These are phyloP conservation scores for Enteromius radiatus DNA, from an alignment of 2,797 vertebrate genomes.

Conservation along the genomic window DNA sequence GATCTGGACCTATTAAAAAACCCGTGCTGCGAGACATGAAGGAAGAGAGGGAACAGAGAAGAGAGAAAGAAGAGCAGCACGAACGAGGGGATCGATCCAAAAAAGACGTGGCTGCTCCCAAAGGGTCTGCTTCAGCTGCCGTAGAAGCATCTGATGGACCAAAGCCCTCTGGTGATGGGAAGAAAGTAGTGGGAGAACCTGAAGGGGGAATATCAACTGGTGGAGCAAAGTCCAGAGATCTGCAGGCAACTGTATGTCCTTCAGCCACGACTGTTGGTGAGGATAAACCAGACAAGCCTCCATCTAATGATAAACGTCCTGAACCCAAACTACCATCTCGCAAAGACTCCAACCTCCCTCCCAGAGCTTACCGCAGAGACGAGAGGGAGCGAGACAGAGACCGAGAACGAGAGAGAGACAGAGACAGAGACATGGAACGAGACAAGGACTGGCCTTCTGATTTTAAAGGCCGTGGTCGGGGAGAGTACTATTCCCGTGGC, in stretches of 20 bases:
- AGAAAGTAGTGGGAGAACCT: conserved; percentile 73
- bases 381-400: conserved; percentile 88
- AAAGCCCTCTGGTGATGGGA: conserved; percentile 75
- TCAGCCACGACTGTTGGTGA: conserved; percentile 82
- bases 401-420: conserved; percentile 78
- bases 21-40: conserved; percentile 98
- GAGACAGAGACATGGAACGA: conserved; percentile 57
- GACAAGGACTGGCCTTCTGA: conserved; percentile 90
- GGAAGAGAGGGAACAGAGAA: conserved; percentile 93
- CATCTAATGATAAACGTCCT: conserved; percentile 80
- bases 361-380: conserved; percentile 89
- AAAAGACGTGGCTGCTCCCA: conserved; percentile 69
- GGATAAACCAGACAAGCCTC: conserved; percentile 85
- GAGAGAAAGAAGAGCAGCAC: conserved; percentile 89
- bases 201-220: conserved; percentile 61
- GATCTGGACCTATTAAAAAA: conserved; percentile 97
- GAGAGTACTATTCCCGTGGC: conserved; percentile 96
- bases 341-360: conserved; percentile 86
- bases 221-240: conserved; percentile 70
- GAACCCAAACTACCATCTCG: conserved; percentile 83
- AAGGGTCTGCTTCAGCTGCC: conserved; percentile 66
- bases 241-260: conserved; percentile 72
- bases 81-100: conserved; percentile 80
- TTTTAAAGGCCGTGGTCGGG: conserved; percentile 92
- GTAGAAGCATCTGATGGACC: conserved; percentile 69